Percentiles rank a stretch among this genome's conserved stretches.
Evolutionary conservation across 2,888 invertebrate genomes (phyloP).

Genomic region (Melieria omissa): DNA sequence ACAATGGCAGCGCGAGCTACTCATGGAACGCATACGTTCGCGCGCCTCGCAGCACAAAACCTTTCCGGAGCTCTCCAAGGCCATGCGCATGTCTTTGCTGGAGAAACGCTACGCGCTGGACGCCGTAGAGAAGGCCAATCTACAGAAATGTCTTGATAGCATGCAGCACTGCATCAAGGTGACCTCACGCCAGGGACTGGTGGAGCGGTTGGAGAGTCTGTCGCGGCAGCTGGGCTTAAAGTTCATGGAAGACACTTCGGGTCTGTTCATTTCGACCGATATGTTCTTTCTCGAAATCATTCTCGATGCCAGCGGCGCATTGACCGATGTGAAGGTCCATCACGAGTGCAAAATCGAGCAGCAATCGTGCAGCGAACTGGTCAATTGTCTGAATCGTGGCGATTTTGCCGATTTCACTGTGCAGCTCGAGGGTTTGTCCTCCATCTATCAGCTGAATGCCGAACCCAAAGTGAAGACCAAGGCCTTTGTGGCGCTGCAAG

Average conservation of each 20-base stretch:
- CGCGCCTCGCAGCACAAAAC: slow-evolving; percentile 87
- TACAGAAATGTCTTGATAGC: slow-evolving; percentile 91
- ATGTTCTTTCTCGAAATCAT: slow-evolving; percentile 96
- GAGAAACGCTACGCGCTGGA: slow-evolving; percentile 92
- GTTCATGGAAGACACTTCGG: slow-evolving; percentile 85
- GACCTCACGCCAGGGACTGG: slow-evolving; percentile 88
- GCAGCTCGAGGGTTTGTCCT: slow-evolving; percentile 90
- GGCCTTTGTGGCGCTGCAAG: slow-evolving; percentile 91
- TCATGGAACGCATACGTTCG: slow-evolving; percentile 92
- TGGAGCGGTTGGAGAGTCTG: slow-evolving; percentile 90
- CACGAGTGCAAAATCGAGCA: slow-evolving; percentile 88
- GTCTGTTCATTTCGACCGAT: slow-evolving; percentile 92
- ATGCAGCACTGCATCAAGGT: slow-evolving; percentile 95
- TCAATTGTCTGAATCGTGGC: slow-evolving; percentile 82
- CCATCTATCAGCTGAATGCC: slow-evolving; percentile 93
- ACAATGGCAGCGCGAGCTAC: slow-evolving; percentile 84
- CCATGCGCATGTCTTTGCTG: slow-evolving; percentile 85
- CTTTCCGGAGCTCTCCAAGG: slow-evolving; percentile 87
- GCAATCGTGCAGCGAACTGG: slow-evolving; percentile 90
- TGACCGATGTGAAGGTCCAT: slow-evolving; percentile 90
- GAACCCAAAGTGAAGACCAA: slow-evolving; percentile 95
- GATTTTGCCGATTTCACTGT: slow-evolving; percentile 93
- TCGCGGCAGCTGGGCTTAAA: slow-evolving; percentile 91
- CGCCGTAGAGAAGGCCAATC: slow-evolving; percentile 82
- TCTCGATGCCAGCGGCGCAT: slow-evolving; percentile 83